Conservation (phyloP, 2,797 vertebrate species). For the Trichosurus vulpecula region DNA sequence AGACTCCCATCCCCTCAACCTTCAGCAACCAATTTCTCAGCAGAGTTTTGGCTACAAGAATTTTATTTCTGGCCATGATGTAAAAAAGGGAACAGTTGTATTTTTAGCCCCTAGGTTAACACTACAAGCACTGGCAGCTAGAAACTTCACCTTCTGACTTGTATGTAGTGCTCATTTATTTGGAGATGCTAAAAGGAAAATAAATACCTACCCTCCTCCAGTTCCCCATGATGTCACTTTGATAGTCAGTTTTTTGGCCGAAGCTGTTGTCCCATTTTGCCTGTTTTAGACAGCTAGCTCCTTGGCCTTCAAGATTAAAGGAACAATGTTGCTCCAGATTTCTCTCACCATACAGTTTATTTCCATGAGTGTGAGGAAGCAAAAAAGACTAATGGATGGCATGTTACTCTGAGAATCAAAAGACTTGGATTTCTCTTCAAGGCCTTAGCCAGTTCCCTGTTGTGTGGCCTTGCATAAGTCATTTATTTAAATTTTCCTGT, state of each 20-base stretch:
- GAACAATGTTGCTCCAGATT: not conserved
- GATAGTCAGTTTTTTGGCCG: not conserved
- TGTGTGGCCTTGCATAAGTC: not conserved
- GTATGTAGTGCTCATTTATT: constrained; percentile 54
- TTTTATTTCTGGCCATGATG: constrained; percentile 67
- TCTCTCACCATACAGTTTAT: not conserved
- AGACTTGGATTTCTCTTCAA: constrained; percentile 13
- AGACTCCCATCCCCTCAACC: constrained; percentile 57
- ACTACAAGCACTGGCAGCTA: constrained; percentile 56
- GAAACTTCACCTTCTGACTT: constrained; percentile 61
- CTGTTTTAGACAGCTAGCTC: not conserved
- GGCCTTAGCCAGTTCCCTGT: constrained; percentile 16
- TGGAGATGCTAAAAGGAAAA: constrained; percentile 61
- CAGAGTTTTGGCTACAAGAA: constrained; percentile 72
- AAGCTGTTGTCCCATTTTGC: not conserved
- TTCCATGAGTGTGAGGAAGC: constrained; percentile 25
- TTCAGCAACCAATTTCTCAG: constrained; percentile 66
- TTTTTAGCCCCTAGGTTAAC: constrained; percentile 62
- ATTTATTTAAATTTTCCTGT: constrained; percentile 14
- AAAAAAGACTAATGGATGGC: not conserved
- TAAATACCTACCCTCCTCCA: constrained; percentile 40
- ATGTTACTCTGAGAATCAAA: constrained; percentile 20
- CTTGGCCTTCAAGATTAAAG: not conserved
- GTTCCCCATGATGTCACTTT: constrained; percentile 2
- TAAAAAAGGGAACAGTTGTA: constrained; percentile 59